phyloP scores from a whole-genome alignment of 1,140 invertebrate genomes.

The Lordiphosa mommai region DNA sequence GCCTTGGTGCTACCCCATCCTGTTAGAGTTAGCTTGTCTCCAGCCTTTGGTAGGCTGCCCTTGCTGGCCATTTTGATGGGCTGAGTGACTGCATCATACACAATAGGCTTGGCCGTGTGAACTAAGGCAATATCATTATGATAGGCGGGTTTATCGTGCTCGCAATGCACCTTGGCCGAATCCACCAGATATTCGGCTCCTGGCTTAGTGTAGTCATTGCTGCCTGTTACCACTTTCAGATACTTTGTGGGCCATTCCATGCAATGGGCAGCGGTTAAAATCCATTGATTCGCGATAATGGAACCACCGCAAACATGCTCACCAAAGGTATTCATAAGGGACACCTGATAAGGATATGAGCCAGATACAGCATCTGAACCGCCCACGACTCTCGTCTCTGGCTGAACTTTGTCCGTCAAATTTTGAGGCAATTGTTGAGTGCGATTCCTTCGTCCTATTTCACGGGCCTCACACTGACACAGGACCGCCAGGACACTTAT shows the following conservation, averaged over 20 bases:
- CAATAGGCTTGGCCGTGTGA: constrained; percentile 76
- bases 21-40: constrained; percentile 79
- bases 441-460: not conserved
- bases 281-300: constrained; percentile 68
- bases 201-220: constrained; percentile 52
- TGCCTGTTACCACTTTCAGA: constrained; percentile 63
- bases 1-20: constrained; percentile 81
- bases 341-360: constrained; percentile 80
- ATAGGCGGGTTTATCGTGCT: constrained; percentile 66
- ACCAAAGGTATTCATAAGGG: constrained; percentile 69
- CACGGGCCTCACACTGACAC: constrained; percentile 21
- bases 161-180: constrained; percentile 48
- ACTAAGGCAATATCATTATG: constrained; percentile 82
- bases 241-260: constrained; percentile 71
- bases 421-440: constrained; percentile 19
- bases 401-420: constrained; percentile 20
- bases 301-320: constrained; percentile 80
- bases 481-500: constrained; percentile 20
- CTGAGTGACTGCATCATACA: constrained; percentile 78
- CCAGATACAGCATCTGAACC: constrained; percentile 74
- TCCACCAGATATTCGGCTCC: constrained; percentile 56
- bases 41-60: constrained; percentile 27
- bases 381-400: constrained; percentile 76
- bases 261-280: constrained; percentile 80
- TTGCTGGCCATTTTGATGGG: constrained; percentile 63